Evolutionary conservation across 2,113 vertebrate species (phyloP).

Genomic region (Athene cunicularia): DNA sequence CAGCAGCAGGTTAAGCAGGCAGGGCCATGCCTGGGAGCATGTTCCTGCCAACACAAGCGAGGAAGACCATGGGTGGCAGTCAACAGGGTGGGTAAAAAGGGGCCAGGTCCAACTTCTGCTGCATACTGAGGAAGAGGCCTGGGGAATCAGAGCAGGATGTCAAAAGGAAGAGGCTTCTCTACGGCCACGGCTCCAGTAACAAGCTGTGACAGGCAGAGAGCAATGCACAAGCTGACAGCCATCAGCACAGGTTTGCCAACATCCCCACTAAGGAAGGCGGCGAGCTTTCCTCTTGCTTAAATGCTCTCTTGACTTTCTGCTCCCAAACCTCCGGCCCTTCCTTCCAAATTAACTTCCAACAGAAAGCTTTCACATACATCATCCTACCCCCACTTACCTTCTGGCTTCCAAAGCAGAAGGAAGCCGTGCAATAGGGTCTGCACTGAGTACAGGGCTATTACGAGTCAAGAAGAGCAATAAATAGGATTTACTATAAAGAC

Average conservation of each 20-base stretch:
- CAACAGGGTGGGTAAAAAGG: background rate
- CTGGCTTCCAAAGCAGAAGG: background rate
- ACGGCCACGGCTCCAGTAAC: background rate
- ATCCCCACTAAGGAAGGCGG: background rate
- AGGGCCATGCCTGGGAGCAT: background rate
- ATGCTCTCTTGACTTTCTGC: background rate
- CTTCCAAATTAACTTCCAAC: background rate
- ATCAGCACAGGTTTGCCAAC: background rate
- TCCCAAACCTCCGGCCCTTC: background rate
- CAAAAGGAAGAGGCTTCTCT: background rate
- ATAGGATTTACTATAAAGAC: background rate
- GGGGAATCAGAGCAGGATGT: background rate
- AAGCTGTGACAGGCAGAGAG: background rate
- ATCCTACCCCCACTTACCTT: slow-evolving; percentile 54
- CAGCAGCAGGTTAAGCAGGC: background rate
- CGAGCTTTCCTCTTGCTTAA: background rate
- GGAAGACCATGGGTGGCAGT: background rate
- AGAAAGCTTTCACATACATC: background rate
- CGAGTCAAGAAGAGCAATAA: background rate
- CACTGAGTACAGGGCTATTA: background rate
- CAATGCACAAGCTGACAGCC: background rate
- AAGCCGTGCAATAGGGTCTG: background rate
- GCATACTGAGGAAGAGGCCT: background rate
- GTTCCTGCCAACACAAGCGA: background rate
- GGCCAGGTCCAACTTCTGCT: slow-evolving; percentile 60